A percentile compares a stretch with the other conserved stretches of the same genome.
phyloP scores from a whole-genome alignment of 1,140 invertebrate species.

The Listronotus bonariensis region DNA sequence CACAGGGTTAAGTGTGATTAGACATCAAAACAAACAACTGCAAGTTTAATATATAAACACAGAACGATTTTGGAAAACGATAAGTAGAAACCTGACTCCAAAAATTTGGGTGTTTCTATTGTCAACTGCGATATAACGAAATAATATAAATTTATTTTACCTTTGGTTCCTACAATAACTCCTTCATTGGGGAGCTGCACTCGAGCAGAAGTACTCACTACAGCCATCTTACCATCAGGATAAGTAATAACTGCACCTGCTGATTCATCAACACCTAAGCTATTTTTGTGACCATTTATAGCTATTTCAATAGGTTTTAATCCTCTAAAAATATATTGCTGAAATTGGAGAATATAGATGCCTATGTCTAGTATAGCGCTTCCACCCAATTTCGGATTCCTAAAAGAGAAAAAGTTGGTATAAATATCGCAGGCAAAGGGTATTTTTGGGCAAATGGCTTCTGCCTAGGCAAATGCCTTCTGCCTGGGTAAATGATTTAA shows the following conservation, averaged over 20 bases:
- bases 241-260: slow-evolving; percentile 69
- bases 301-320: slow-evolving; percentile 66
- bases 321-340: slow-evolving; percentile 71
- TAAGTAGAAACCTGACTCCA: too few species aligned
- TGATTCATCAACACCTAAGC: slow-evolving; percentile 70
- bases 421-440: too few species aligned
- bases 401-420: slow-evolving; percentile 25
- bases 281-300: slow-evolving; percentile 68
- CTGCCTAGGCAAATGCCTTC: too few species aligned
- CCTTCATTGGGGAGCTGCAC: slow-evolving; percentile 67
- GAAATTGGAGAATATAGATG: slow-evolving; percentile 79
- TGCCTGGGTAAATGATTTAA: too few species aligned
- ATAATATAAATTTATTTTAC: slow-evolving; percentile 47
- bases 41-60: too few species aligned
- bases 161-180: slow-evolving; percentile 70
- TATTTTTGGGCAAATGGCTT: too few species aligned
- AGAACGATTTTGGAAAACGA: too few species aligned
- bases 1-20: too few species aligned
- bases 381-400: slow-evolving; percentile 66
- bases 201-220: slow-evolving; percentile 61
- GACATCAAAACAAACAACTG: too few species aligned
- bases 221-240: slow-evolving; percentile 66
- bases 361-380: slow-evolving; percentile 83
- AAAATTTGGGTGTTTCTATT: too few species aligned
- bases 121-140: too few species aligned